Percentiles rank a stretch among this genome's conserved stretches.
phyloP scores from a whole-genome alignment of 1,140 invertebrate species.

The Leptinotarsa texana region DNA sequence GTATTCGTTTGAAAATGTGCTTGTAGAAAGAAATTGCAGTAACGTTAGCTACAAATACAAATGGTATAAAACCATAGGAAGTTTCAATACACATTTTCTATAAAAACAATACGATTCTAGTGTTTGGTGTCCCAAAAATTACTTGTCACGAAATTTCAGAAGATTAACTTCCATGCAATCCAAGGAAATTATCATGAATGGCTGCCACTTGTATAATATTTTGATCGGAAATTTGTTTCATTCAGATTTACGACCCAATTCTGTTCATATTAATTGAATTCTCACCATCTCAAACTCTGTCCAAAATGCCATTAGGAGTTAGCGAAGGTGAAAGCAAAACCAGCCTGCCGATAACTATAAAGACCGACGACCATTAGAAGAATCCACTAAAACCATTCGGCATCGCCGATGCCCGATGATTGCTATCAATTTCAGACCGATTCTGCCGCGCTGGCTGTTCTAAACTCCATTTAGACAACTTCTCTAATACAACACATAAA shows the following conservation, averaged over 20 bases:
- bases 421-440: conserved; percentile 19
- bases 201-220: too few species aligned
- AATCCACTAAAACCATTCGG: conserved; percentile 12
- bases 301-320: not conserved
- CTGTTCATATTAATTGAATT: not conserved
- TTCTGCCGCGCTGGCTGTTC: conserved; percentile 23
- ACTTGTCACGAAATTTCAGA: too few species aligned
- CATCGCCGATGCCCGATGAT: conserved; percentile 21
- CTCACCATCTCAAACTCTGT: not conserved
- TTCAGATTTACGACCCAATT: not conserved
- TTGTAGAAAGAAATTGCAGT: too few species aligned
- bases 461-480: conserved; percentile 40
- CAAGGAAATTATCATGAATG: too few species aligned
- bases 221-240: too few species aligned
- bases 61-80: too few species aligned
- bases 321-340: conserved; percentile 10
- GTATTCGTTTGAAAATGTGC: too few species aligned
- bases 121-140: too few species aligned
- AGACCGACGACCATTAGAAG: conserved; percentile 14
- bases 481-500: conserved; percentile 46
- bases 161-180: too few species aligned
- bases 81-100: too few species aligned
- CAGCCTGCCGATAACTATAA: conserved; percentile 10
- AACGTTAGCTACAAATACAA: too few species aligned
- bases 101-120: too few species aligned